Base-by-base conservation (phyloP, 2,888 invertebrate species). In the Esperia sulphurella region DNA sequence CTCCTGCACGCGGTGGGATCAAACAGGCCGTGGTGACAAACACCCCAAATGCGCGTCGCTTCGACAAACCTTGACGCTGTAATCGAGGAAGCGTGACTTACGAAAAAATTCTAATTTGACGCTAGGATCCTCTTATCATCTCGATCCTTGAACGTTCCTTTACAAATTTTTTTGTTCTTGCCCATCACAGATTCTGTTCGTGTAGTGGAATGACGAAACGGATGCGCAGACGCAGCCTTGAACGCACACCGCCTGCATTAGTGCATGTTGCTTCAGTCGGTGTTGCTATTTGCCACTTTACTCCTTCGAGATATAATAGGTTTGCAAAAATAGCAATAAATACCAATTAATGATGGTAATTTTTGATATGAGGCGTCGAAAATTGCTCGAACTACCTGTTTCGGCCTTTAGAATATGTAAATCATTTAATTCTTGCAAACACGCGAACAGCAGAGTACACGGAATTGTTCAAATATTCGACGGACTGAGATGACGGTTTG, bases 231-330 rank as follows among this genome's bases (percentile, higher is more conserved):
- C 39, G 14, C 61, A 75, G 69, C 83, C 83, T 82, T 81, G 73
- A 63, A 56, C 65, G 75, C 69, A 72, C 83, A 78, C 80, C 79
- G 63, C 65, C 55, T 73, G 81, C 78, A 82, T 83, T 74, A 35
- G 8, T 31, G 40, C 33, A 14, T 8, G 7, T 14, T 14, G 8
- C 37, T 13, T 41, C n/a, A 10, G 9, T 10, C 10, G 21, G 3
- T 41, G 41, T 41, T 29, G 30, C 29, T 41, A 30, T 29, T 9
- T 39, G 29, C 30, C 30, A 31, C 7, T 31, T 31, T 9, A 9
- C 33, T 9, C 9, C 33, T 5, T 35, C 9, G 10, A 35, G 21
- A 35, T 9, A 35, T 35, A 35, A n/a, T 29, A 21, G 4, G 30
- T 35, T 13, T 41, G 14, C 12, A 46, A 37, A 38, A 38, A 29